Evolutionary conservation across 1,140 invertebrate genomes (phyloP), one percentile per base, ranked within the genome.

Genomic region (Amphibalanus amphitrite): DNA sequence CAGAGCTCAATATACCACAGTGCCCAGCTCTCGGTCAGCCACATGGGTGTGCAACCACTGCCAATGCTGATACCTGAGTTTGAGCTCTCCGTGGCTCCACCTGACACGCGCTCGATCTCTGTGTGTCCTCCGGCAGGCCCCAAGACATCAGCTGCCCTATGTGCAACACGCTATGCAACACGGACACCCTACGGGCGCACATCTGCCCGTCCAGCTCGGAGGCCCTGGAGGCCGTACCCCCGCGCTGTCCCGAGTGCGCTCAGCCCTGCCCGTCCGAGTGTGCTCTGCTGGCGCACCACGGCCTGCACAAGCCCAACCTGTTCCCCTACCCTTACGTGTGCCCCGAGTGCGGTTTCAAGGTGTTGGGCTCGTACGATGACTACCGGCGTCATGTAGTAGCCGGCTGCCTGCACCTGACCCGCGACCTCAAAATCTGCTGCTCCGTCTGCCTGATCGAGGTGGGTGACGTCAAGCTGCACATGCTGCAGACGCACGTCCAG

Each of bases 391-490:
- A 67, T 26, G 65, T 67, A 26, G 28, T 67, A 8, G 65, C 3
- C 65, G 28, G 26, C 26, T 67, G 65, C 28, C 28, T 67, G 17
- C 65, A 67, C n/a, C n/a, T 28, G 65, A 28, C 65, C 1, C 65
- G 65, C 3, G 65, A 67, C 17, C 65, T 67, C 65, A 67, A 67
- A 25, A 28, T 25, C 1, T 67, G 65, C 65, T 67, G 65, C 28
- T n/a, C 65, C 17, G n/a, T 67, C 65, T 67, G 65, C 28, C 65
- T 67, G 28, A 67, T 67, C 65, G 65, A 67, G 65, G 65, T 67
- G 3, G 65, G 65, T 25, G 65, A 67, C 65, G 28, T 67, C 17
- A 67, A 26, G 8, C 28, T 26, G 65, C 65, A 67, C 65, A 67
- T 67, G 65, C 26, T 67, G 28, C 65, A 67, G 28, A 67, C 65